Base-by-base conservation (phyloP, 1,140 invertebrate genomes). In the Eriosoma lanigerum region DNA sequence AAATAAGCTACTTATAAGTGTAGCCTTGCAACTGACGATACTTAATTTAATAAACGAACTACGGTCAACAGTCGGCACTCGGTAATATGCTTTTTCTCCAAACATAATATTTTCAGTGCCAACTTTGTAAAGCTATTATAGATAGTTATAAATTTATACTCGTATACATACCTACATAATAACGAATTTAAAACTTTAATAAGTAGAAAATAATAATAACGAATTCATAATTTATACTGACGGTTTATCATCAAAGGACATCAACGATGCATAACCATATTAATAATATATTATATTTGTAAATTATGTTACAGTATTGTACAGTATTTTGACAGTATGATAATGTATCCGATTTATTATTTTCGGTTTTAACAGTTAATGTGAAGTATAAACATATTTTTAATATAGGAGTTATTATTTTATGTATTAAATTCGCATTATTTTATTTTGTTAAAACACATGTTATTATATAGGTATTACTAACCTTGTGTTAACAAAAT, bases 21-120 rank as follows among this genome's bases (percentile, higher is more conserved):
- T 24, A 73, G 48, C 70, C 70, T 52, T 52, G 70, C 50, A 73
- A 73, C 48, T 73, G 46, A 52, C 70, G 48, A 52, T 38, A 38
- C 32, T 38, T 73, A 73, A 73, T 73, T 54, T 29, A 52, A 73
- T 73, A 52, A 73, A 32, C 24, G 19, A 26, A 13, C 44, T 24
- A 21, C 15, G 21, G 21, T 29, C 2, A 29, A 10, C 13, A 17
- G 24, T 13, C 3, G 15, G 3, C 32, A 38, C 1, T 48, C n/a
- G n/a, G 46, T 48, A 15, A 13, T 48, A n/a, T 64, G 32, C 13
- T 21, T 38, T 38, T 64, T 48, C 46, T 29, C 19, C 1, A 38
- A 64, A 64, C 29, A 64, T 8, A 64, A 44, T 8, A 38, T 64
- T 38, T 64, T 64, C 10, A 44, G 29, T 64, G 12, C 32, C 9